phyloP scores from a whole-genome alignment of 2,797 vertebrate species.

The Neosilurus mollespiculum region DNA sequence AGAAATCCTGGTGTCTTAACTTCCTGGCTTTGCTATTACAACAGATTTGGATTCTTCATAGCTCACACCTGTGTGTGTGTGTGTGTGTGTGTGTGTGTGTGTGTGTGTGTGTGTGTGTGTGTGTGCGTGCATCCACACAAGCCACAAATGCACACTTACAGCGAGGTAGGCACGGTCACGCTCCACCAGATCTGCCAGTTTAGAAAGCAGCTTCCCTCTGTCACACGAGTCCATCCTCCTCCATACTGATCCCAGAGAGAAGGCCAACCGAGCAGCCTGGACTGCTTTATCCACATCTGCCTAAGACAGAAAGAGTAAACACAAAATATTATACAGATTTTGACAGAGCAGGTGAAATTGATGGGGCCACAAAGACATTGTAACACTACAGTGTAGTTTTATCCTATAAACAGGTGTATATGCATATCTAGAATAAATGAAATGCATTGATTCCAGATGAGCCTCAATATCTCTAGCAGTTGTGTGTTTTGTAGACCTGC shows the following conservation, averaged over 20 bases:
- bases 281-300: slow-evolving; percentile 94
- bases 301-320: slow-evolving; percentile 64
- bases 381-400: slow-evolving; percentile 11
- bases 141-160: slow-evolving; percentile 68
- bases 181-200: slow-evolving; percentile 94
- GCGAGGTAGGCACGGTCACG: slow-evolving; percentile 87
- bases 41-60: neutral
- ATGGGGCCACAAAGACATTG: neutral
- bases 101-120: neutral
- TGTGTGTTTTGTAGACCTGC: slow-evolving; percentile 3
- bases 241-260: slow-evolving; percentile 92
- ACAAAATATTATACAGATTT: neutral
- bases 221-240: slow-evolving; percentile 94
- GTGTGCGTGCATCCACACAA: neutral
- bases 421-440: slow-evolving; percentile 50
- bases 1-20: neutral
- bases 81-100: neutral
- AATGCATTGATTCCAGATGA: slow-evolving; percentile 40
- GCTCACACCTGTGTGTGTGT: neutral
- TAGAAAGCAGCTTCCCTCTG: slow-evolving; percentile 88
- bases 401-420: slow-evolving; percentile 47
- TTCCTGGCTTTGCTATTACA: neutral
- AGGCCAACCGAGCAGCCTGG: slow-evolving; percentile 89
- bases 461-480: slow-evolving; percentile 43
- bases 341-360: neutral